These are phyloP conservation scores for Alosa sapidissima DNA, from an alignment of 2,797 vertebrate species.

Conservation along the genomic window DNA sequence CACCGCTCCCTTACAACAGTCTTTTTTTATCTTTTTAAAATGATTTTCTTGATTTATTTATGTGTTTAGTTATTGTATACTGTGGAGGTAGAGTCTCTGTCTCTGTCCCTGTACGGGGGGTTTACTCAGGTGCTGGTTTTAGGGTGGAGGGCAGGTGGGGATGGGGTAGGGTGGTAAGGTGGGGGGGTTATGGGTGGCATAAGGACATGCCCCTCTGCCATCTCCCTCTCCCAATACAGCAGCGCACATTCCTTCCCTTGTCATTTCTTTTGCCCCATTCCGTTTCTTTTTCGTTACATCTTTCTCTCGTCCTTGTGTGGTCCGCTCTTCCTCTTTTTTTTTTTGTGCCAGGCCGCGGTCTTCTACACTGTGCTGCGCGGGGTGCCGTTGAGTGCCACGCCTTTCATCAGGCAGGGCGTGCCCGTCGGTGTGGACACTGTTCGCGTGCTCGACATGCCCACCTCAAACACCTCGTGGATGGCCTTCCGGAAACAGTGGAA, in stretches of 20 bases:
- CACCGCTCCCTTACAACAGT: not conserved
- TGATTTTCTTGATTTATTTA: not conserved
- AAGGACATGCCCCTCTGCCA: conserved; percentile 1
- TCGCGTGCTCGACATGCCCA: conserved; percentile 87
- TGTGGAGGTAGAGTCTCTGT: conserved; percentile 5
- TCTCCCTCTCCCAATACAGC: not conserved
- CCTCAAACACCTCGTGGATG: conserved; percentile 98
- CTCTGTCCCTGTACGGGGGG: not conserved
- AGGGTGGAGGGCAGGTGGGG: not conserved
- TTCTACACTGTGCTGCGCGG: conserved; percentile 88
- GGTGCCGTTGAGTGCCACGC: conserved; percentile 91
- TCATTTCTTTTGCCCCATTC: conserved; percentile 45
- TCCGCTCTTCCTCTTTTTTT: not conserved
- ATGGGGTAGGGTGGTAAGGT: not conserved
- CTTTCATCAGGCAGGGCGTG: conserved; percentile 86
- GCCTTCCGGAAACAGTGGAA: conserved; percentile 99
- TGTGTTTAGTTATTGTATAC: not conserved
- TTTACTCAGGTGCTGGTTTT: not conserved
- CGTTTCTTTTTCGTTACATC: not conserved
- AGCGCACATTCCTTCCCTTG: not conserved
- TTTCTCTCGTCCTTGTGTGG: not conserved
- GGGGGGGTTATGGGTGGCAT: not conserved
- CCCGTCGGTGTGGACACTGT: conserved; percentile 78
- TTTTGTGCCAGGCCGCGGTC: not conserved
- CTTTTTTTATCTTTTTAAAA: not conserved